A percentile compares a stretch with the other conserved stretches of the same genome.
Evolutionary conservation across 1,140 invertebrate species (phyloP).

Genomic region (Portunus trituberculatus): DNA sequence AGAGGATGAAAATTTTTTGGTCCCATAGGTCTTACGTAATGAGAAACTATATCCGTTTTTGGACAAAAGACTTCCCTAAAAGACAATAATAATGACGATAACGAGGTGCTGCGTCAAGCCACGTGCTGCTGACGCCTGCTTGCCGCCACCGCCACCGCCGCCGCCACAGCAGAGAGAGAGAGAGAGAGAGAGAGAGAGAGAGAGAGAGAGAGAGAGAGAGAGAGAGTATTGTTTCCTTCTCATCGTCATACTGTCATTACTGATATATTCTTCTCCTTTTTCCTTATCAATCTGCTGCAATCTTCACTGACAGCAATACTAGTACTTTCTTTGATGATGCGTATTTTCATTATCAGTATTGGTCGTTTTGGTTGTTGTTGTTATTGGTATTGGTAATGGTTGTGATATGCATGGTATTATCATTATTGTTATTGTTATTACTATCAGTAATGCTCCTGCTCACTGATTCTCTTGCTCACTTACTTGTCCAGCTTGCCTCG

Average conservation of each 20-base stretch:
- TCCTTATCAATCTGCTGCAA: too few relatives aligned
- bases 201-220: not conserved
- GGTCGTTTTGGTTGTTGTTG: not conserved
- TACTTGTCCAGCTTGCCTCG: not conserved
- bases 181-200: not conserved
- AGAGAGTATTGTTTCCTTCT: not conserved
- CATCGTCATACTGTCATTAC: too few relatives aligned
- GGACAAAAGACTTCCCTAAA: too few relatives aligned
- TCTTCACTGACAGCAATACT: not conserved
- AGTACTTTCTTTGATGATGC: not conserved
- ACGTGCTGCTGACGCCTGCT: too few relatives aligned
- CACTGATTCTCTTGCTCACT: not conserved
- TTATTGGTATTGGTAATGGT: not conserved
- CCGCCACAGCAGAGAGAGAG: too few relatives aligned
- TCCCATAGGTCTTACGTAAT: not conserved
- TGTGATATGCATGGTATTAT: not conserved
- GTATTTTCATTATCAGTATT: too few relatives aligned
- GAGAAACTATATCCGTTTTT: too few relatives aligned
- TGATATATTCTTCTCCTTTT: too few relatives aligned
- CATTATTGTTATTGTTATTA: constrained; percentile 6
- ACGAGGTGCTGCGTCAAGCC: too few relatives aligned
- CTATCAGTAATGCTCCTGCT: not conserved
- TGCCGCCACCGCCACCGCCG: too few relatives aligned
- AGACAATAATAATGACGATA: too few relatives aligned
- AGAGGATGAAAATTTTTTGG: not conserved